Evolutionary conservation across 2,113 vertebrate species (phyloP).

Genomic region (Meriones unguiculatus): DNA sequence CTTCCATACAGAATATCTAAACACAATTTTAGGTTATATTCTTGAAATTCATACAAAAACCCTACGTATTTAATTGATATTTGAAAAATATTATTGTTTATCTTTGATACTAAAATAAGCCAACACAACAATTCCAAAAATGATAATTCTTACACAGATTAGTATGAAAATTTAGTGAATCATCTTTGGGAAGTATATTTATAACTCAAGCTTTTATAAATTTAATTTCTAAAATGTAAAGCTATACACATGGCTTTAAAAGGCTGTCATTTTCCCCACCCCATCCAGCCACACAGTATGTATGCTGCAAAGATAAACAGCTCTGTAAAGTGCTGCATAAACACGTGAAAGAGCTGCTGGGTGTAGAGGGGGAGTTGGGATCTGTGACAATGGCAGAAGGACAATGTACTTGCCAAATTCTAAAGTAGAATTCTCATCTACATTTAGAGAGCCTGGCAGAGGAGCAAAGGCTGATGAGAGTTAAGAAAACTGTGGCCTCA

Average conservation of each 20-base stretch:
- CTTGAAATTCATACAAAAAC: neutral
- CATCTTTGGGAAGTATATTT: constrained; percentile 1
- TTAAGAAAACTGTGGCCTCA: constrained; percentile 41
- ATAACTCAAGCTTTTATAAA: neutral
- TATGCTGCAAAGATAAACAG: constrained; percentile 18
- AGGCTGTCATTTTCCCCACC: neutral
- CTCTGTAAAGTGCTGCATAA: neutral
- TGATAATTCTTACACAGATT: neutral
- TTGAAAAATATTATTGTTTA: neutral
- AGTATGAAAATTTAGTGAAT: constrained; percentile 24
- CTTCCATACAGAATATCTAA: neutral
- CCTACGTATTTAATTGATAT: neutral
- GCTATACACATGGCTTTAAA: neutral
- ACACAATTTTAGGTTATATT: neutral
- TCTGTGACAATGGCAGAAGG: neutral
- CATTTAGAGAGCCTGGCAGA: constrained; percentile 21
- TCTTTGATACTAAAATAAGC: neutral
- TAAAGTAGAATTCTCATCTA: constrained; percentile 17
- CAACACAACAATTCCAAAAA: constrained; percentile 9
- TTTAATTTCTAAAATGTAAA: neutral
- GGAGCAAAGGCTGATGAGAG: neutral
- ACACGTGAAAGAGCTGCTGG: constrained; percentile 5
- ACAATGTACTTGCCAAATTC: constrained; percentile 20
- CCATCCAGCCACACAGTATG: neutral
- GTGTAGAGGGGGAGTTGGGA: neutral